phyloP scores from a whole-genome alignment of 2,797 vertebrate species.

The Gastrophryne carolinensis region DNA sequence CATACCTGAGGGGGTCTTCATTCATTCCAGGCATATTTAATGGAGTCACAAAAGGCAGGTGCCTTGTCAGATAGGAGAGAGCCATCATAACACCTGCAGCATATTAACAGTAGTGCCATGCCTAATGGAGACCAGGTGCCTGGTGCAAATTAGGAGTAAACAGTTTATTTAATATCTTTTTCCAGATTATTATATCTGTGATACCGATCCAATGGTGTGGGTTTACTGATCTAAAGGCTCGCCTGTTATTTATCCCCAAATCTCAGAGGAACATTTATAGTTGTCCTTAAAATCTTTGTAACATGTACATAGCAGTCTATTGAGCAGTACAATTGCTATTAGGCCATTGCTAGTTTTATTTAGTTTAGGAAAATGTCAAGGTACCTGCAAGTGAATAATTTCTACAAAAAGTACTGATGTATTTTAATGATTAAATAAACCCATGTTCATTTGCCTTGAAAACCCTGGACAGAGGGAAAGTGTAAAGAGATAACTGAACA shows the following conservation, averaged over 20 bases:
- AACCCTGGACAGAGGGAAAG: no score
- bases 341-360: no score
- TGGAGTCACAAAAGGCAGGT: constrained; percentile 67
- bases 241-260: constrained; percentile 33
- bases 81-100: constrained; percentile 79
- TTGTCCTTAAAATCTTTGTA: constrained; percentile 1
- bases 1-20: constrained; percentile 59
- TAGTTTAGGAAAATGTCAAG: no score
- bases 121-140: constrained; percentile 87
- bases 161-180: constrained; percentile 36
- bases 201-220: constrained; percentile 18
- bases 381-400: no score
- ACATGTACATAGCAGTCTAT: no score
- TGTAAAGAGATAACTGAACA: no score
- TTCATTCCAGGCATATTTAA: constrained; percentile 62
- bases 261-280: constrained; percentile 1
- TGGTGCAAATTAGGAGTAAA: constrained; percentile 56
- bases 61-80: constrained; percentile 69
- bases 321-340: no score
- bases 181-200: constrained; percentile 26
- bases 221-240: constrained; percentile 16
- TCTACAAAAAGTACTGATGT: no score
- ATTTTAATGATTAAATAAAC: no score
- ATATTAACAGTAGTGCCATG: constrained; percentile 76
- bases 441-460: no score